These are phyloP conservation scores for Dynastes hyllus DNA, from an alignment of 2,888 invertebrate genomes.

Conservation along the genomic window DNA sequence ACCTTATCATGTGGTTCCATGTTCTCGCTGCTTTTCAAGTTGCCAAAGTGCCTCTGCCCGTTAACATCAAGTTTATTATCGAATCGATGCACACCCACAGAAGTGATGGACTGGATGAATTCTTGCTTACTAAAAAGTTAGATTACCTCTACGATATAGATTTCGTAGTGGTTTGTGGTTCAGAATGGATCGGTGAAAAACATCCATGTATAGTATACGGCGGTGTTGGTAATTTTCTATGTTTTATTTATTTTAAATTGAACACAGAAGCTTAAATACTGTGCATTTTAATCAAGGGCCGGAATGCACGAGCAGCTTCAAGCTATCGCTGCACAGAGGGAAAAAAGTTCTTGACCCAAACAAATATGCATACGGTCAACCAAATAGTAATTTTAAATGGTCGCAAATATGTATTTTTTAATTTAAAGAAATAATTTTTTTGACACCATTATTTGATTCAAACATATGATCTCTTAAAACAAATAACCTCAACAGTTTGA, in stretches of 20 bases:
- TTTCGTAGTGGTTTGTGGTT: conserved; percentile 68
- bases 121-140: conserved; percentile 64
- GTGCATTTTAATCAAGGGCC: too few species aligned
- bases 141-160: conserved; percentile 68
- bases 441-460: too few species aligned
- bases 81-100: conserved; percentile 69
- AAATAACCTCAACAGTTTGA: too few species aligned
- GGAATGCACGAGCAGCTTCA: too few species aligned
- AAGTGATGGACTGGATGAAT: conserved; percentile 67
- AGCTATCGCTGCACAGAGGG: too few species aligned
- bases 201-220: conserved; percentile 71
- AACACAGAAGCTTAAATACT: background rate
- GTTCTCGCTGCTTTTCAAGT: conserved; percentile 67
- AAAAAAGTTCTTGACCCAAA: too few species aligned
- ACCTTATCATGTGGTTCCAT: conserved; percentile 70
- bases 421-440: too few species aligned
- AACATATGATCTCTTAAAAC: too few species aligned
- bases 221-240: conserved; percentile 64
- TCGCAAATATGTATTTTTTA: too few species aligned
- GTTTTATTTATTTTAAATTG: conserved; percentile 2
- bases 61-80: conserved; percentile 71
- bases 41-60: conserved; percentile 66
- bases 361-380: too few species aligned
- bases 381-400: too few species aligned
- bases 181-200: conserved; percentile 70